Evolutionary conservation across 1,140 invertebrate species (phyloP), one percentile per base, ranked within the genome.

Genomic region (Drosophila equinoxialis): DNA sequence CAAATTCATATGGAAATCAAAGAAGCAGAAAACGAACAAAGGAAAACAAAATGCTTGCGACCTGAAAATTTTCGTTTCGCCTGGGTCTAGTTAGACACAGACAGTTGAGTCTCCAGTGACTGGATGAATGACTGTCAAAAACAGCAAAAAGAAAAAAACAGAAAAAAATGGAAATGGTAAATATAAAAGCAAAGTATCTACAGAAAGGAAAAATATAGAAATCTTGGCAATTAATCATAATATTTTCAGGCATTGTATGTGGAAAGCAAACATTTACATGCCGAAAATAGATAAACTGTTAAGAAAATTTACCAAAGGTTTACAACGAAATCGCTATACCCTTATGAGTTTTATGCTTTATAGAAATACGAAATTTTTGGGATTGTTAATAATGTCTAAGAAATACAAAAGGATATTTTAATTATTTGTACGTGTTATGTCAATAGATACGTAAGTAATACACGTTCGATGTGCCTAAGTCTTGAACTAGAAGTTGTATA

Each of bases 51-150:
- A 51, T 51, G 1, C 20, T 58, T 75, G 72, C 68, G 65, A 63
- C 45, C 45, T 51, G 45, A 23, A 51, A 51, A 51, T 51, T 51
- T 51, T 51, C 17, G 17, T 17, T 51, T 51, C 45, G 45, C 11
- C 20, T 51, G 45, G 3, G 37, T 30, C 66, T 77, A 60, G 60
- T 76, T 76, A 76, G 74, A 64, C 37, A 76, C 60, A 69, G 60
- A 54, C 30, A 65, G 65, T 51, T 51, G 17, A 51, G 45, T 51
- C 45, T 51, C 45, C 45, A 51, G 45, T 51, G 45, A 51, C 45
- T 51, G 45, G 45, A 23, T 51, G 39, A 72, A 65, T 77, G 74
- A 77, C 74, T 76, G n/a, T 77, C 17, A 26, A 65, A 26, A 48
- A 48, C 17, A 45, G 14, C 14, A 45, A 45, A 6, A n/a, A 14